A percentile compares a stretch with the other conserved stretches of the same genome.
These are phyloP conservation scores for Apotomis betuletana DNA, from an alignment of 2,888 invertebrate species.

Conservation along the genomic window DNA sequence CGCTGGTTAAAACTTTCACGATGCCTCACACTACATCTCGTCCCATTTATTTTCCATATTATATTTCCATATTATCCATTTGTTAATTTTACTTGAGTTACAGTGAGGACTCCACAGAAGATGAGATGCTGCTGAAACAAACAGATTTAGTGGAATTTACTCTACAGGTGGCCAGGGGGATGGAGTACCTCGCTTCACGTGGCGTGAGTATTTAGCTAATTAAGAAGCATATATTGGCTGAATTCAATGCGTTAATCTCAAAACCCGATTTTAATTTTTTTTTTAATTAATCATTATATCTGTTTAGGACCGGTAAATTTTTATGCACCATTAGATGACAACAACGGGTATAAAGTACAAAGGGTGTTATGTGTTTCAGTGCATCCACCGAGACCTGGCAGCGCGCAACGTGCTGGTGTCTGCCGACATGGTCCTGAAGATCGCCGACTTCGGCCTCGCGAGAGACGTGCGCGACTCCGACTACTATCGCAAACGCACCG, in stretches of 20 bases:
- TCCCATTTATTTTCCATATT: too few species aligned
- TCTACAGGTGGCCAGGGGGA: conserved; percentile 95
- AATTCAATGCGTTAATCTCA: too few species aligned
- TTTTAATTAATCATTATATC: too few species aligned
- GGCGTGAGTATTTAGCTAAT: conserved; percentile 79
- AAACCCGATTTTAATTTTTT: too few species aligned
- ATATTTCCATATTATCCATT: not conserved
- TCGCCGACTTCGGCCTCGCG: conserved; percentile 99
- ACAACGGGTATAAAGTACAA: too few species aligned
- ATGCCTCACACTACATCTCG: too few species aligned
- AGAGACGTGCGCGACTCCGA: conserved; percentile 97
- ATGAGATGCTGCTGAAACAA: conserved; percentile 85
- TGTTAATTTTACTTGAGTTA: conserved; percentile 10
- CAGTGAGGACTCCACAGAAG: conserved; percentile 46
- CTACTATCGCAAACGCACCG: conserved; percentile 98
- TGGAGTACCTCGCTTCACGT: conserved; percentile 95
- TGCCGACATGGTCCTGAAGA: conserved; percentile 96
- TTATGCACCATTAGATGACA: too few species aligned
- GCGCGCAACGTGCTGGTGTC: conserved; percentile 98
- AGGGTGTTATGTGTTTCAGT: conserved; percentile 81
- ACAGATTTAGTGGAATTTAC: conserved; percentile 95
- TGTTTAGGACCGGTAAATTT: too few species aligned
- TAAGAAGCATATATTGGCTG: too few species aligned
- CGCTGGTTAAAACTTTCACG: too few species aligned
- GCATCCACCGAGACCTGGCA: conserved; percentile 98